Conservation (phyloP, 2,888 invertebrate genomes). For the Callosobruchus maculatus region DNA sequence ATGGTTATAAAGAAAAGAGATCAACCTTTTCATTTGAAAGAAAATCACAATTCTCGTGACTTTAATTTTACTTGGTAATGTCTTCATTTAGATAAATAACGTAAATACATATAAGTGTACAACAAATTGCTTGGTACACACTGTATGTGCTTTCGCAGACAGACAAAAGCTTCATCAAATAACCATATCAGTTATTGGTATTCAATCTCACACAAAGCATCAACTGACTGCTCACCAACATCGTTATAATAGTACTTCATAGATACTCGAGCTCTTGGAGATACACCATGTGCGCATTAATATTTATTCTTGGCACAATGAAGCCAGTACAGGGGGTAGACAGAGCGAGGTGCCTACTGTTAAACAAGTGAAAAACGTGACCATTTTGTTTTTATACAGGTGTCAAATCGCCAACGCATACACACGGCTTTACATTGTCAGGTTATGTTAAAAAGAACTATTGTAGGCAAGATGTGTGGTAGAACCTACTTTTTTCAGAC, state of each 20-base stretch:
- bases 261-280: not conserved
- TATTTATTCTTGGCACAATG: not conserved
- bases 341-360: not conserved
- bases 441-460: not conserved
- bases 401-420: constrained; percentile 16
- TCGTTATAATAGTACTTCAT: not conserved
- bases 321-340: not conserved
- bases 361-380: constrained; percentile 14
- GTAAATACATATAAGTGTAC: no score
- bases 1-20: no score
- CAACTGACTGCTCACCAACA: not conserved
- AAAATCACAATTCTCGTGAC: no score
- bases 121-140: not conserved
- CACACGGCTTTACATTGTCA: not conserved
- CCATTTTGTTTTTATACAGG: constrained; percentile 16
- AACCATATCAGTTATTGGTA: not conserved
- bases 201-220: not conserved
- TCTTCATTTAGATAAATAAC: no score
- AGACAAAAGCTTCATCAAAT: not conserved
- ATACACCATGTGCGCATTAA: not conserved
- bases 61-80: no score
- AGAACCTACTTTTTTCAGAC: not conserved
- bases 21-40: no score
- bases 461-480: not conserved
- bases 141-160: not conserved